These are phyloP conservation scores for Sphaeramia orbicularis DNA, from an alignment of 2,797 vertebrate genomes.

Conservation along the genomic window DNA sequence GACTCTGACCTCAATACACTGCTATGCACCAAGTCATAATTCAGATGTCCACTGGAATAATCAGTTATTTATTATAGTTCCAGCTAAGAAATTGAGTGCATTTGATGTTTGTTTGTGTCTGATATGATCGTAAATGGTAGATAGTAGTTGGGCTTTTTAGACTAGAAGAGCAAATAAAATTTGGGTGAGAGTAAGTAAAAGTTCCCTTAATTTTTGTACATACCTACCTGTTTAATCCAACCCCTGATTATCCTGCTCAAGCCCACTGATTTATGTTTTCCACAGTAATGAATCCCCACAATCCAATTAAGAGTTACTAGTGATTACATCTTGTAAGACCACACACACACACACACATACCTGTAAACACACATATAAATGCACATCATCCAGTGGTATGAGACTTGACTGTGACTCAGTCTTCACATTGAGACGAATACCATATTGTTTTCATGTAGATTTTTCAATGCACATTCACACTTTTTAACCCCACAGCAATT, in stretches of 20 bases:
- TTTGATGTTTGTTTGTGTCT: not conserved
- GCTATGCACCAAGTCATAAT: no score
- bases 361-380: slow-evolving; percentile 13
- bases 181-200: not conserved
- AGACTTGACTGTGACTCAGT: slow-evolving; percentile 2
- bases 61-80: not conserved
- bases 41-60: no score
- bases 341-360: slow-evolving; percentile 1
- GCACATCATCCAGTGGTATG: slow-evolving; percentile 11
- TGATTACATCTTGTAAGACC: slow-evolving; percentile 1
- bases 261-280: not conserved
- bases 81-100: not conserved
- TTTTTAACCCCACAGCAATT: not conserved
- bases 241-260: slow-evolving; percentile 1
- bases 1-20: no score
- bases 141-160: not conserved
- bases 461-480: slow-evolving; percentile 9
- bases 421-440: slow-evolving; percentile 11
- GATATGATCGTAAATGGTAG: not conserved
- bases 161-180: no score
- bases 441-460: slow-evolving; percentile 15
- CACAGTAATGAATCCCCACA: slow-evolving; percentile 11
- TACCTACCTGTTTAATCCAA: slow-evolving; percentile 4
- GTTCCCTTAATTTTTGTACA: not conserved
- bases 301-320: slow-evolving; percentile 16